phyloP scores from a whole-genome alignment of 2,797 vertebrate species.

The Buceros bicornis region DNA sequence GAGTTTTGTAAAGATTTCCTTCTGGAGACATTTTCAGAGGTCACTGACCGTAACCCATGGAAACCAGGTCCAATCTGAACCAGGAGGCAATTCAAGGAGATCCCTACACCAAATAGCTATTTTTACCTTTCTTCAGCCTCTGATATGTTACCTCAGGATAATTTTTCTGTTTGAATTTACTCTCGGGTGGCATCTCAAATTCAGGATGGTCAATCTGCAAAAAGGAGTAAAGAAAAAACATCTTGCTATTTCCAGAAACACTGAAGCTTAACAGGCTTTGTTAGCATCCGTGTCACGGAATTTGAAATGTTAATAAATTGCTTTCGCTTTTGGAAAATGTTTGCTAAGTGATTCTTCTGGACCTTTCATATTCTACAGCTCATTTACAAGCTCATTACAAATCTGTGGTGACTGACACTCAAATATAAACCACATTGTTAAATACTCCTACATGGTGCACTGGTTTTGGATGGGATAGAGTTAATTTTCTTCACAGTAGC shows the following conservation, averaged over 20 bases:
- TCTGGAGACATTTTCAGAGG: background rate
- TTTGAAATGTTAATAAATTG: background rate
- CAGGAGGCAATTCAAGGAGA: slow-evolving; percentile 39
- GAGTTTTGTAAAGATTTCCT: background rate
- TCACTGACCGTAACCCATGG: slow-evolving; percentile 39
- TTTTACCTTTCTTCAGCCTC: slow-evolving; percentile 51
- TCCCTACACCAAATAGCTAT: slow-evolving; percentile 18
- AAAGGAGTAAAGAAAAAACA: background rate
- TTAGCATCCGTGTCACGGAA: background rate
- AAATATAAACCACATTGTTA: background rate
- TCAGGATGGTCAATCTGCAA: slow-evolving; percentile 93
- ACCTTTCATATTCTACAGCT: background rate
- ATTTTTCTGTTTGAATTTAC: slow-evolving; percentile 79
- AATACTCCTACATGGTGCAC: background rate
- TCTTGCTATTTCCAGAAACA: background rate
- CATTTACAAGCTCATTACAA: background rate
- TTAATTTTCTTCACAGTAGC: background rate
- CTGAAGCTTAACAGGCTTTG: background rate
- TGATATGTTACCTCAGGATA: slow-evolving; percentile 84
- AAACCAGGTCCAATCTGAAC: slow-evolving; percentile 19
- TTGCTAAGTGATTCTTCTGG: background rate
- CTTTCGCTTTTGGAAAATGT: background rate
- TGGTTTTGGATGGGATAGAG: background rate
- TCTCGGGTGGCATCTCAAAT: slow-evolving; percentile 87
- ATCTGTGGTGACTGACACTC: background rate